phyloP scores from a whole-genome alignment of 2,888 invertebrate species.

The Escarpia spicata region DNA sequence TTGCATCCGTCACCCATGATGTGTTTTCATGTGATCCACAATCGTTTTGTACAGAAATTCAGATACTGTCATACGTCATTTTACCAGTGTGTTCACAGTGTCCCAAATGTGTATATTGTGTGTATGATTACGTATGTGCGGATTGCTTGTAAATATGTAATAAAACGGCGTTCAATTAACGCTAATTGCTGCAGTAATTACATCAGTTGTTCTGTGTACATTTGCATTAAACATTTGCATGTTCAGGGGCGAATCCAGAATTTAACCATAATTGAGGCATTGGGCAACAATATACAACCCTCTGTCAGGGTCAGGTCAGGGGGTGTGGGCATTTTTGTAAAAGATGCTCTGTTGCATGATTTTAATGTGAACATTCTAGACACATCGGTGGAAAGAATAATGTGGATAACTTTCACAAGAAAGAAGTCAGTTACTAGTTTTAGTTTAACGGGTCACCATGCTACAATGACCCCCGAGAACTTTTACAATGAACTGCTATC shows the following conservation, averaged over 20 bases:
- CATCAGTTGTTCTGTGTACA: background rate
- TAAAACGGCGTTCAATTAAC: background rate
- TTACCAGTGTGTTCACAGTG: background rate
- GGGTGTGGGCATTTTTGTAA: too few species aligned
- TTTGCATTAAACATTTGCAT: background rate
- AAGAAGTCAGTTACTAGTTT: too few species aligned
- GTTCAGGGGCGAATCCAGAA: background rate
- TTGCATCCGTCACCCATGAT: background rate
- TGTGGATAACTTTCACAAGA: too few species aligned
- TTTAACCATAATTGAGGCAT: background rate
- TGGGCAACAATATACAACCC: background rate
- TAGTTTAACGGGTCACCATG: too few species aligned
- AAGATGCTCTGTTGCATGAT: too few species aligned
- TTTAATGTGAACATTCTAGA: too few species aligned
- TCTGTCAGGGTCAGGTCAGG: too few species aligned
- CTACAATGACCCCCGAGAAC: too few species aligned
- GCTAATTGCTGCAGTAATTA: slow-evolving; percentile 3
- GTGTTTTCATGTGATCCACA: background rate
- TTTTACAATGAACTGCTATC: too few species aligned
- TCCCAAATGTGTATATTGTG: background rate
- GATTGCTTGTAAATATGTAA: slow-evolving; percentile 13
- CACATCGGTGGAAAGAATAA: too few species aligned
- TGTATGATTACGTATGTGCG: background rate
- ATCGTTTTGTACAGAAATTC: slow-evolving; percentile 9
- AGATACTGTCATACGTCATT: background rate